Percentiles rank a stretch among this genome's conserved stretches.
Evolutionary conservation across 2,888 invertebrate species (phyloP).

Genomic region (Lagria hirta): DNA sequence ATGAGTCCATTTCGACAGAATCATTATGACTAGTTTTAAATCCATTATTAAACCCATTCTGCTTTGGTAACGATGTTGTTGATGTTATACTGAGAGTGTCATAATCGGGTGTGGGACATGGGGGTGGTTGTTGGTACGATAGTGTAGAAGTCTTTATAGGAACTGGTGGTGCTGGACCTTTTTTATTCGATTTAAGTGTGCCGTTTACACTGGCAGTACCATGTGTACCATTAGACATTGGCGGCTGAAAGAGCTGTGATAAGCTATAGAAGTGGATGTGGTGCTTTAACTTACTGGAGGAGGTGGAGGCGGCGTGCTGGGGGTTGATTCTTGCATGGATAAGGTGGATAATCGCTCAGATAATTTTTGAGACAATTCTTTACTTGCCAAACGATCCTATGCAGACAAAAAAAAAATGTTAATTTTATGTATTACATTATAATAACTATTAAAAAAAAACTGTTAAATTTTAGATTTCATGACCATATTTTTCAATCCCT

Average conservation of each 20-base stretch:
- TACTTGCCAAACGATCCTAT: constrained; percentile 47
- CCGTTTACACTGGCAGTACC: constrained; percentile 10
- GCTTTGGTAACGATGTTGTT: constrained; percentile 38
- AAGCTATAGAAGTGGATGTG: not conserved
- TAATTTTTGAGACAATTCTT: constrained; percentile 44
- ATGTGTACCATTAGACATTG: constrained; percentile 2
- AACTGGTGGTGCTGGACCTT: constrained; percentile 50
- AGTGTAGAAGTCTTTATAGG: constrained; percentile 50
- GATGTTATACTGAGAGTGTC: constrained; percentile 54
- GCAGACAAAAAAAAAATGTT: constrained; percentile 31
- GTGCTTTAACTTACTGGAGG: constrained; percentile 57
- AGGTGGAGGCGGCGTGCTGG: constrained; percentile 61
- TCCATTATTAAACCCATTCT: constrained; percentile 28
- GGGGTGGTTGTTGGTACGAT: constrained; percentile 50
- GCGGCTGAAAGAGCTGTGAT: constrained; percentile 4
- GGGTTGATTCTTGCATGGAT: constrained; percentile 35
- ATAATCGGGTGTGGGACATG: constrained; percentile 60
- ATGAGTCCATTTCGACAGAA: constrained; percentile 72
- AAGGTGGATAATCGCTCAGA: constrained; percentile 44
- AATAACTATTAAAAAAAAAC: too few species aligned
- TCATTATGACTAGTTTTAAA: constrained; percentile 49
- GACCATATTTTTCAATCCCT: too few species aligned
- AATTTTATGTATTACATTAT: too few species aligned
- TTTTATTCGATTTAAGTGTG: constrained; percentile 40
- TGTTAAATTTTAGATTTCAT: too few species aligned